These are phyloP conservation scores for Microtus richardsoni DNA, from an alignment of 2,113 vertebrate species.

Conservation along the genomic window DNA sequence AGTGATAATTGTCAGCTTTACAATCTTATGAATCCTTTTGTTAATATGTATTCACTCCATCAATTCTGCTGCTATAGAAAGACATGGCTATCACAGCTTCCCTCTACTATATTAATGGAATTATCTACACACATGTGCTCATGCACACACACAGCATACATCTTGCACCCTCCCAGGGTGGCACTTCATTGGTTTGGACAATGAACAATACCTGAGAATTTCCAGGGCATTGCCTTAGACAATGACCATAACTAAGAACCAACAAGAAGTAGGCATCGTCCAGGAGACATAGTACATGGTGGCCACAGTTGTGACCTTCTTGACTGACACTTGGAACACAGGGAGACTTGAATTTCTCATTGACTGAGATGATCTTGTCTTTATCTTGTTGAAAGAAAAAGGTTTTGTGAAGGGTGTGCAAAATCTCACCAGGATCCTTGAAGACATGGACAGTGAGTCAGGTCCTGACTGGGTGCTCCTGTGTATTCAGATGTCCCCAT, in stretches of 20 bases:
- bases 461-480: not conserved
- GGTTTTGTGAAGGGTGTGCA: not conserved
- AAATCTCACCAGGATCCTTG: too few species aligned
- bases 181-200: rapidly evolving
- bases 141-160: not conserved
- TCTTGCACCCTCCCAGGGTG: not conserved
- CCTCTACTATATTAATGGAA: not conserved
- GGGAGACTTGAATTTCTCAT: not conserved
- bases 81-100: not conserved
- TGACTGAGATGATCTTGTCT: not conserved
- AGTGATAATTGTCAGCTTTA: not conserved
- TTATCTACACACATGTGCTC: rapidly evolving
- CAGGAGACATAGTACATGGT: rapidly evolving
- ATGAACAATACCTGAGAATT: rapidly evolving
- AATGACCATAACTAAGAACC: rapidly evolving
- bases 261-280: rapidly evolving
- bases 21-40: not conserved
- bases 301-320: slow-evolving; percentile 29
- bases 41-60: too few species aligned
- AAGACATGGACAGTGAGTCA: rapidly evolving
- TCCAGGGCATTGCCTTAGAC: not conserved
- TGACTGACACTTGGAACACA: not conserved
- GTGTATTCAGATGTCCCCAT: rapidly evolving
- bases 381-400: not conserved
- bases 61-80: not conserved